These are phyloP conservation scores for Phataginus tricuspis DNA, from an alignment of 2,797 vertebrate species.

Conservation along the genomic window DNA sequence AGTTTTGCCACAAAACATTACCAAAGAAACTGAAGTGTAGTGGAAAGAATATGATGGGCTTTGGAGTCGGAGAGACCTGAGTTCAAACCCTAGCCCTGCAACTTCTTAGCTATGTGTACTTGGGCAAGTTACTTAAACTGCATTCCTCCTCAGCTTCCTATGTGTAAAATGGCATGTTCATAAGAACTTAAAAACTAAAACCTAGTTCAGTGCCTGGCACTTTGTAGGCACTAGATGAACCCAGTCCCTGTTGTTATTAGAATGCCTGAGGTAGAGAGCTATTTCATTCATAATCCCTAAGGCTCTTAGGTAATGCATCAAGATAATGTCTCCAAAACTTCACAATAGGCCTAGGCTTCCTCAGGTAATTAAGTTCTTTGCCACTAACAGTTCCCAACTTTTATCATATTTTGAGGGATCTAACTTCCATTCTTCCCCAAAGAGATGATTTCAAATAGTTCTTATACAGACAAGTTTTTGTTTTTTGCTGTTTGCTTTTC, in stretches of 20 bases:
- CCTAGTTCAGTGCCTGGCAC: conserved; percentile 4
- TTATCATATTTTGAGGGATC: conserved; percentile 46
- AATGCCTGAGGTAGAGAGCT: neutral
- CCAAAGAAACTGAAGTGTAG: conserved; percentile 22
- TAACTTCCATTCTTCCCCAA: conserved; percentile 46
- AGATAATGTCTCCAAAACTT: conserved; percentile 39
- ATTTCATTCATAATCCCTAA: conserved; percentile 27
- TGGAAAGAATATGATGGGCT: conserved; percentile 45
- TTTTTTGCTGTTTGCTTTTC: neutral
- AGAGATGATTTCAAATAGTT: conserved; percentile 51
- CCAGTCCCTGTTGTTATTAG: neutral
- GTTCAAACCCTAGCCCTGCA: conserved; percentile 41
- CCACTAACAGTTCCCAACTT: conserved; percentile 23
- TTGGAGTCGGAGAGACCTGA: neutral
- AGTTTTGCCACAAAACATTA: conserved; percentile 53
- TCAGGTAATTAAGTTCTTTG: conserved; percentile 29
- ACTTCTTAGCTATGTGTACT: conserved; percentile 23
- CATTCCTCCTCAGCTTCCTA: conserved; percentile 22
- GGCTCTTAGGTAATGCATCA: neutral
- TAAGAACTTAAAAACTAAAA: conserved; percentile 42
- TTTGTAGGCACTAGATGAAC: neutral
- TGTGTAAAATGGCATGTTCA: conserved; percentile 38
- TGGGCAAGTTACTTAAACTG: conserved; percentile 45
- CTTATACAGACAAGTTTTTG: neutral
- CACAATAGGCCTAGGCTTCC: neutral